These are phyloP conservation scores for Crypturellus tataupa DNA, from an alignment of 2,797 vertebrate species.

Conservation along the genomic window DNA sequence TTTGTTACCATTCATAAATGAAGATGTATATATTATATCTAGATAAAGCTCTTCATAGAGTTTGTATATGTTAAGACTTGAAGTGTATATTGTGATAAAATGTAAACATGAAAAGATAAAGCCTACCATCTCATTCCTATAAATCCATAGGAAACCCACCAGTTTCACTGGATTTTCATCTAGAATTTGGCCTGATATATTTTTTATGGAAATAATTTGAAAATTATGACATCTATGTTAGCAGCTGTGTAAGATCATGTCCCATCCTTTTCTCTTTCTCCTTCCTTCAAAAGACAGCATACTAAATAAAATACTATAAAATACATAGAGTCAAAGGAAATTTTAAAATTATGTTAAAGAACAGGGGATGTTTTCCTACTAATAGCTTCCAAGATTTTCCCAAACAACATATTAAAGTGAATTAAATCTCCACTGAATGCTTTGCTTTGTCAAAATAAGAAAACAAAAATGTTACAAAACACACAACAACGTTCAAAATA, in stretches of 20 bases:
- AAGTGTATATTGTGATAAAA: background rate
- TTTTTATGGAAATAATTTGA: background rate
- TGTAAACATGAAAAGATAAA: background rate
- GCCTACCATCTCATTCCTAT: background rate
- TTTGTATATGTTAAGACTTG: background rate
- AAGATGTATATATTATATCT: background rate
- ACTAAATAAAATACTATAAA: background rate
- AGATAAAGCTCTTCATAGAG: background rate
- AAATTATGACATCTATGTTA: background rate
- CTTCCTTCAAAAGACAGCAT: background rate
- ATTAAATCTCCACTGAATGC: background rate
- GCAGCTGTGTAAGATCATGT: background rate
- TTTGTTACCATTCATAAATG: background rate
- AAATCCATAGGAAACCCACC: background rate
- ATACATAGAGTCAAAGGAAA: background rate
- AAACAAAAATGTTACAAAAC: conserved; percentile 44
- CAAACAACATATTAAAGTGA: background rate
- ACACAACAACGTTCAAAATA: conserved; percentile 32
- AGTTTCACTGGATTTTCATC: background rate
- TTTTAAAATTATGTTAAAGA: background rate
- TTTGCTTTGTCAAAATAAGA: conserved; percentile 17
- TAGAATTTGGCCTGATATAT: background rate
- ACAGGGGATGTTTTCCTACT: background rate
- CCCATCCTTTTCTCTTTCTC: background rate
- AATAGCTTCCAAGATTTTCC: background rate